A percentile compares a stretch with the other conserved stretches of the same genome.
Evolutionary conservation across 2,797 vertebrate genomes (phyloP).

Genomic region (Eulemur mongoz): DNA sequence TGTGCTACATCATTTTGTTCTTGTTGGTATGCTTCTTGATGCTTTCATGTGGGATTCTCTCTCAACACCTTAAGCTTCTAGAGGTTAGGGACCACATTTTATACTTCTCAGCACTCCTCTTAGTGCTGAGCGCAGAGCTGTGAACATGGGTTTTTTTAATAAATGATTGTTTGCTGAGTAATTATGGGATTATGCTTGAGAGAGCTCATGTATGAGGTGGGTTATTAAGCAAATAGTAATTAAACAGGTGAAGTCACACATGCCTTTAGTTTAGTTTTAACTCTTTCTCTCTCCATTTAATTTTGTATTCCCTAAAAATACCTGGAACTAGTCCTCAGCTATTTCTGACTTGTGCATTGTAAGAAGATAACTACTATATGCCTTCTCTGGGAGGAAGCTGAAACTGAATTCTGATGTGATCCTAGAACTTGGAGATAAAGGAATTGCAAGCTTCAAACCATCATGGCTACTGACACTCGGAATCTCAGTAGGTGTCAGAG

Average conservation of each 20-base stretch:
- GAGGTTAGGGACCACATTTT: neutral
- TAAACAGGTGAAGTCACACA: conserved; percentile 28
- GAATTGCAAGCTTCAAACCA: neutral
- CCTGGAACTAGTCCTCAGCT: neutral
- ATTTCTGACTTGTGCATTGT: neutral
- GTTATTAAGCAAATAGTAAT: conserved; percentile 50
- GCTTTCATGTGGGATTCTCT: neutral
- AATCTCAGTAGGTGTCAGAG: neutral
- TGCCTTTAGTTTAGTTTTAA: conserved; percentile 22
- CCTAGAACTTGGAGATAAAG: neutral
- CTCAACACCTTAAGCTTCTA: neutral
- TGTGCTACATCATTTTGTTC: neutral
- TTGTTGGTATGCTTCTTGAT: neutral
- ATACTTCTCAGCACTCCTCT: neutral
- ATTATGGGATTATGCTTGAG: conserved; percentile 48
- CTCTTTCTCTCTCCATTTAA: neutral
- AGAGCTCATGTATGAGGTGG: neutral
- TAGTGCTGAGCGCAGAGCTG: neutral
- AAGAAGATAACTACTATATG: neutral
- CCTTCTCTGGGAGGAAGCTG: neutral
- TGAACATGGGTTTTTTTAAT: conserved; percentile 38
- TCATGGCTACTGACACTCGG: neutral
- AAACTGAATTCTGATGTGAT: conserved; percentile 27
- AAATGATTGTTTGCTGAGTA: conserved; percentile 47
- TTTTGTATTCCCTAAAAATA: neutral